A percentile compares a stretch with the other conserved stretches of the same genome.
phyloP scores from a whole-genome alignment of 2,797 vertebrate genomes.

The Glossophaga mutica region DNA sequence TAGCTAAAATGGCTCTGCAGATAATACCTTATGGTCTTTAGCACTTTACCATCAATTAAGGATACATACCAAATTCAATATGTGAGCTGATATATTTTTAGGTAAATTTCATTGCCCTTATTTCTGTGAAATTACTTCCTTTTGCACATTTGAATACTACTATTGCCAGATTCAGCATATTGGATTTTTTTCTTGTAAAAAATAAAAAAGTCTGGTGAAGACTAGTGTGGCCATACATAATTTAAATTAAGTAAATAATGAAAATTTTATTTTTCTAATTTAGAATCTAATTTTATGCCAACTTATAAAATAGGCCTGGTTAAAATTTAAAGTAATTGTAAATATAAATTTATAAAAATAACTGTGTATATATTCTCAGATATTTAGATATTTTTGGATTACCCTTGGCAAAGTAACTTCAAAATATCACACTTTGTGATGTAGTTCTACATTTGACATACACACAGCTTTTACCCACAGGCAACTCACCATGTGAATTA shows the following conservation, averaged over 20 bases:
- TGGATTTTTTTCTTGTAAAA: neutral
- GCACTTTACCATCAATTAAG: neutral
- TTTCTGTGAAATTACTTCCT: neutral
- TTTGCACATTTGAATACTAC: neutral
- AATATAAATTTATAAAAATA: neutral
- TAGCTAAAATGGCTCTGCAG: neutral
- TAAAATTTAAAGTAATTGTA: neutral
- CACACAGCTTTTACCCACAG: neutral
- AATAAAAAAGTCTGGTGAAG: neutral
- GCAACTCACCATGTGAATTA: neutral
- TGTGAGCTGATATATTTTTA: neutral
- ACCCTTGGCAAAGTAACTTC: neutral
- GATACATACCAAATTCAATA: neutral
- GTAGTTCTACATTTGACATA: neutral
- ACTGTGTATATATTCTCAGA: neutral
- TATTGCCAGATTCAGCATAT: neutral
- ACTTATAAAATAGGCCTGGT: neutral
- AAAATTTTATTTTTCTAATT: neutral
- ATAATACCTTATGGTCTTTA: neutral
- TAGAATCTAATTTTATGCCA: neutral
- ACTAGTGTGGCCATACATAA: neutral
- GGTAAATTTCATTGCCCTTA: neutral
- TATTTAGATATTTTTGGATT: neutral
- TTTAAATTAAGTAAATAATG: neutral
- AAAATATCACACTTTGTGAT: neutral